Evolutionary conservation across 2,113 vertebrate genomes (phyloP).

Genomic region (Gallinago media): DNA sequence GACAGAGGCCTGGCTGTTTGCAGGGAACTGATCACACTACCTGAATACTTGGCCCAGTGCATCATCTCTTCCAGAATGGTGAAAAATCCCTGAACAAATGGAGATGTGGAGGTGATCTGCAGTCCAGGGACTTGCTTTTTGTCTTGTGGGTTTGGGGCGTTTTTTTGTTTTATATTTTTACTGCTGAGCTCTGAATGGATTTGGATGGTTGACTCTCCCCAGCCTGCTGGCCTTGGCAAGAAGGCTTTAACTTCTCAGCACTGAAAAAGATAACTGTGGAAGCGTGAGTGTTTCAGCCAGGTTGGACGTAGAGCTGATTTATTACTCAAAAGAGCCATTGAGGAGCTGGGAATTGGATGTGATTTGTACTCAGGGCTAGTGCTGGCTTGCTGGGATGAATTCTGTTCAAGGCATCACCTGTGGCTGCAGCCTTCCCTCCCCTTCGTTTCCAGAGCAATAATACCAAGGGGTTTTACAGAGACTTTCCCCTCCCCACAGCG

Average conservation of each 20-base stretch:
- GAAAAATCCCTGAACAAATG: conserved; percentile 11
- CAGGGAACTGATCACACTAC: not conserved
- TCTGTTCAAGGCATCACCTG: not conserved
- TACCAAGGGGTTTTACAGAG: not conserved
- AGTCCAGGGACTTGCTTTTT: not conserved
- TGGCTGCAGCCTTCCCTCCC: not conserved
- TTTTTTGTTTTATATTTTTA: not conserved
- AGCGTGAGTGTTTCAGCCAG: not conserved
- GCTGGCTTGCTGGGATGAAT: conserved; percentile 33
- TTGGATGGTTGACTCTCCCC: conserved; percentile 9
- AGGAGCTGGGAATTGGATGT: conserved; percentile 59
- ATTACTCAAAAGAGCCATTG: conserved; percentile 40
- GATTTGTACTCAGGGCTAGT: conserved; percentile 48
- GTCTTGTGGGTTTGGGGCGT: not conserved
- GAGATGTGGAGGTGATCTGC: not conserved
- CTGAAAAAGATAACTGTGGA: conserved; percentile 6
- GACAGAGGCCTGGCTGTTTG: not conserved
- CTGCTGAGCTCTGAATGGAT: not conserved
- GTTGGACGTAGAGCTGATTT: conserved; percentile 19
- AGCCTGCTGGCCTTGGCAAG: conserved; percentile 13
- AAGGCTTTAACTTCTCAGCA: conserved; percentile 4
- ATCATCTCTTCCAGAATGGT: not conserved
- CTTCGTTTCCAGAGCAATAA: not conserved
- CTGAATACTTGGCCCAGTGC: not conserved
- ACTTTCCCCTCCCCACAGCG: rapidly evolving